Percentiles rank a stretch among this genome's conserved stretches.
Evolutionary conservation across 2,888 invertebrate genomes (phyloP).

Genomic region (Apamea sordens): DNA sequence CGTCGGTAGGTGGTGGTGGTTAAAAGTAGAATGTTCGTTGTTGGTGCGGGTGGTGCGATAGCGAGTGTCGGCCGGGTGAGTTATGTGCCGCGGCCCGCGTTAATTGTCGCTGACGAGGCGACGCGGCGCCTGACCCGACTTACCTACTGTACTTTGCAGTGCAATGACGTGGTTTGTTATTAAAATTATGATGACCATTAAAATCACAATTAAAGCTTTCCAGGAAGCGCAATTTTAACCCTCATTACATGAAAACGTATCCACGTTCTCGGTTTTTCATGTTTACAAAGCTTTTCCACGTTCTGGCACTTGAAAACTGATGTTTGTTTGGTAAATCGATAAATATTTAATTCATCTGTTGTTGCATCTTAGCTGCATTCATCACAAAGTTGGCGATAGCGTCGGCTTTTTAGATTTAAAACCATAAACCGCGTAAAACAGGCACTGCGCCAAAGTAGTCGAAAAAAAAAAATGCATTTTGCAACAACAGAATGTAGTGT

Average conservation of each 20-base stretch:
- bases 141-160: constrained; percentile 65
- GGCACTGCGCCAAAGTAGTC: constrained; percentile 73
- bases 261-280: constrained; percentile 9
- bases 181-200: constrained; percentile 29
- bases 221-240: neutral
- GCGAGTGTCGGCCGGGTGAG: constrained; percentile 78
- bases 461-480: constrained; percentile 71
- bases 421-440: constrained; percentile 59
- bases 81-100: constrained; percentile 79
- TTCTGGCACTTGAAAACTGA: neutral
- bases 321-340: constrained; percentile 15
- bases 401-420: constrained; percentile 65
- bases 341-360: constrained; percentile 26
- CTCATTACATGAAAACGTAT: neutral
- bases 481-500: constrained; percentile 66
- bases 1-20: constrained; percentile 73
- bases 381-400: constrained; percentile 58
- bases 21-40: constrained; percentile 79
- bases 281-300: neutral
- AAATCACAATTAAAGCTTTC: constrained; percentile 16
- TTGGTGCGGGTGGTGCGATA: constrained; percentile 73
- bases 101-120: constrained; percentile 82
- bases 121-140: constrained; percentile 54
- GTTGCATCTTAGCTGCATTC: constrained; percentile 34
- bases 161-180: constrained; percentile 32